Base-by-base conservation (phyloP, 2,888 invertebrate genomes). In the Zelleria hepariella region DNA sequence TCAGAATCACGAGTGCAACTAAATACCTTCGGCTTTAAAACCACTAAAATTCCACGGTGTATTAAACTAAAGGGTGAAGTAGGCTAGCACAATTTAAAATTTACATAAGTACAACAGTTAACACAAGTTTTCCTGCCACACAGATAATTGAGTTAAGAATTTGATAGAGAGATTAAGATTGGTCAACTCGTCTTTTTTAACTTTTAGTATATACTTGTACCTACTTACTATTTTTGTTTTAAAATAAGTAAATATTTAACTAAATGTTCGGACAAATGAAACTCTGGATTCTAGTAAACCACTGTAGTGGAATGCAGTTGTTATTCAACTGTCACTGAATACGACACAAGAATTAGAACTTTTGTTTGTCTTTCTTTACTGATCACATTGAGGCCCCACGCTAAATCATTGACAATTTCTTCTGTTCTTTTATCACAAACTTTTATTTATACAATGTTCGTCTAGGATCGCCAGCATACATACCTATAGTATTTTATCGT, bases 261-360 rank as follows among this genome's bases (percentile, higher is more conserved):
- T 63, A 58, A 66, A 63, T 15, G 80, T 86, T 86, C 82, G 86
- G 86, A 86, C 86, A 85, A 84, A 80, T 83, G 84, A 81, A 80
- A 78, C 67, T 82, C 80, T 84, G 83, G 82, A 74, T 63, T 68
- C 66, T 75, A 76, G 75, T 64, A 67, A 70, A 71, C 75, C 79
- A 81, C 80, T 66, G 79, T 79, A 80, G 80, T 80, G 78, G 80
- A 82, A 86, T 84, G 82, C 78, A 78, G 75, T 74, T 76, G 73
- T 71, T 71, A 78, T 71, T 79, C 80, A 80, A 76, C 67, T 70
- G 67, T 75, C 81, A 82, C 80, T 8, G 20, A 56, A 56, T 32
- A 25, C 5, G 55, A 8, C 10, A 55, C 27, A 7, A 32, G 32
- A 32, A 55, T 32, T 55, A 55, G 32, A 57, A 47, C 23, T 23